Conservation (phyloP, 2,113 vertebrate genomes). For the Promerops cafer region DNA sequence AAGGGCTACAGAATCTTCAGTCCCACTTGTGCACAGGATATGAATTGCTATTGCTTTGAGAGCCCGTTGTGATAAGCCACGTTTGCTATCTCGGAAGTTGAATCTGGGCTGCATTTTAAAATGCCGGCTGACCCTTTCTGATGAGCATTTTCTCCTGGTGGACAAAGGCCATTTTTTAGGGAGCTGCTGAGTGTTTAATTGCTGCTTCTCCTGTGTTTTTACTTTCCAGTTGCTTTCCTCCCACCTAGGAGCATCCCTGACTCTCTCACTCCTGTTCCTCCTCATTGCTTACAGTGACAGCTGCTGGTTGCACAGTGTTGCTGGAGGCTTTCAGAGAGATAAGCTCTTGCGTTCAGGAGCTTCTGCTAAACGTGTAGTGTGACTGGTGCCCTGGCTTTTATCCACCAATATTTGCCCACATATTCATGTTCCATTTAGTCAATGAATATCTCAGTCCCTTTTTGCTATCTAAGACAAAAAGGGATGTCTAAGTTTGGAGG, state of each 20-base stretch:
- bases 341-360: not conserved
- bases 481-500: not conserved
- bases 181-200: constrained; percentile 25
- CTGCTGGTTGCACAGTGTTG: constrained; percentile 1
- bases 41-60: not conserved
- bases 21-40: not conserved
- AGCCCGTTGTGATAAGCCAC: not conserved
- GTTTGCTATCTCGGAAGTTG: not conserved
- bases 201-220: not conserved
- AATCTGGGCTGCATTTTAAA: not conserved
- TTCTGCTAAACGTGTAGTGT: not conserved
- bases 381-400: not conserved
- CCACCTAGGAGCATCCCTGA: not conserved
- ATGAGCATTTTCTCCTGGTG: not conserved
- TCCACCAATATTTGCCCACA: not conserved
- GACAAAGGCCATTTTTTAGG: not conserved
- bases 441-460: not conserved
- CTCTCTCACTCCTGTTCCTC: not conserved
- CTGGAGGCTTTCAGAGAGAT: not conserved
- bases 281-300: constrained; percentile 31
- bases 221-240: constrained; percentile 21
- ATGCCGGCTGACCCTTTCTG: not conserved
- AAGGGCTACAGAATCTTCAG: not conserved
- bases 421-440: not conserved
- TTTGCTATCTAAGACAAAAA: not conserved